Conservation (phyloP, 2,888 invertebrate genomes). For the Drosophila helvetica region DNA sequence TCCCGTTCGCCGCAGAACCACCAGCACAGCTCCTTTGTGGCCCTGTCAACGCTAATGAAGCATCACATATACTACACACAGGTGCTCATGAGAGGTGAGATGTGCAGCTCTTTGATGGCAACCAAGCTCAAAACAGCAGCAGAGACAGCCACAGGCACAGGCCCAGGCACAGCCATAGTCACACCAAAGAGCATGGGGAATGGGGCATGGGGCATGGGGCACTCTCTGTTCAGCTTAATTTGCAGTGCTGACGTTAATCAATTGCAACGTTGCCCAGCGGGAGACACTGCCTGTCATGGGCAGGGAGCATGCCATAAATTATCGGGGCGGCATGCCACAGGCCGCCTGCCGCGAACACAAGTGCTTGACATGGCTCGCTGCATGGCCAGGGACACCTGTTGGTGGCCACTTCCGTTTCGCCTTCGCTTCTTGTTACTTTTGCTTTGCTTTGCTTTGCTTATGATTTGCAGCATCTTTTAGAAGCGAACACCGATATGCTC, state of each 20-base stretch:
- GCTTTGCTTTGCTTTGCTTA: conserved; percentile 29
- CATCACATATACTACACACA: conserved; percentile 36
- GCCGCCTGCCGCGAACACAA: conserved; percentile 13
- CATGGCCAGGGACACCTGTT: conserved; percentile 62
- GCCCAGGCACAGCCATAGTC: conserved; percentile 1
- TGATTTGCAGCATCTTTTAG: conserved; percentile 59
- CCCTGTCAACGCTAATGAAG: conserved; percentile 69
- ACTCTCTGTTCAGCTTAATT: conserved; percentile 35
- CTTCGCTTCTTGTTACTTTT: conserved; percentile 46
- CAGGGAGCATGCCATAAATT: conserved; percentile 59
- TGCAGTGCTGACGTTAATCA: conserved; percentile 69
- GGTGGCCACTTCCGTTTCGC: conserved; percentile 48
- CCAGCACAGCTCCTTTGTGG: conserved; percentile 59
- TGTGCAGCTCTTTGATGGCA: conserved; percentile 39
- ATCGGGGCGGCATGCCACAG: conserved; percentile 27
- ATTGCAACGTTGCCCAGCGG: conserved; percentile 55
- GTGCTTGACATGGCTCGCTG: neutral
- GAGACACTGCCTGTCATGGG: conserved; percentile 15
- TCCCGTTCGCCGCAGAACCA: conserved; percentile 47
- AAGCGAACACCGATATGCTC: conserved; percentile 68
- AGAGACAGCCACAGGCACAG: no score
- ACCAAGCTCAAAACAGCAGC: conserved; percentile 34
- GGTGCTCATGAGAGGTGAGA: conserved; percentile 55
- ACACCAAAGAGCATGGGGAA: conserved; percentile 8
- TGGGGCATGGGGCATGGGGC: conserved; percentile 11